These are phyloP conservation scores for Parasteatoda tepidariorum DNA, from an alignment of 1,140 invertebrate genomes.

Conservation along the genomic window DNA sequence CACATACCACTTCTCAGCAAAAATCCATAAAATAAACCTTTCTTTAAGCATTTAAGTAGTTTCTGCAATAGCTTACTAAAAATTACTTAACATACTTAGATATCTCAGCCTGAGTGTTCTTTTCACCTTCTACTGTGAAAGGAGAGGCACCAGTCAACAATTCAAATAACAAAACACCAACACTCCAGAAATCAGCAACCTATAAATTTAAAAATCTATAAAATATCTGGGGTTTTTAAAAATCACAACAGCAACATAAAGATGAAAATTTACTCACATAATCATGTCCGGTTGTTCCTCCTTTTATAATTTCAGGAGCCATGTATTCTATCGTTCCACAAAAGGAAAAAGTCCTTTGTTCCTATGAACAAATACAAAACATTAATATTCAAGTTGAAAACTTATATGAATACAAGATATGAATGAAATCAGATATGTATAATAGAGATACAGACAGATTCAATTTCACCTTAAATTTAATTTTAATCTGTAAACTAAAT, in stretches of 20 bases:
- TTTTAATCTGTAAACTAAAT: no score
- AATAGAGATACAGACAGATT: no score
- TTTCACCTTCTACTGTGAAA: slow-evolving; percentile 91
- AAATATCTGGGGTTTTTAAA: slow-evolving; percentile 4
- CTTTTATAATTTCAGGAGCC: slow-evolving; percentile 91
- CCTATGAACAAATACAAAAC: slow-evolving; percentile 67
- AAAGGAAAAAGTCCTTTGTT: slow-evolving; percentile 92
- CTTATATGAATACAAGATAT: background rate
- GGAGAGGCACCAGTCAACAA: slow-evolving; percentile 96
- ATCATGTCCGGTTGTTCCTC: slow-evolving; percentile 86
- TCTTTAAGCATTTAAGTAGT: no score
- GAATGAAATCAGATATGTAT: no score
- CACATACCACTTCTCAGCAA: no score
- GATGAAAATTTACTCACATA: slow-evolving; percentile 76
- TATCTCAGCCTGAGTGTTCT: slow-evolving; percentile 93
- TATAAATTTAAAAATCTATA: slow-evolving; percentile 66
- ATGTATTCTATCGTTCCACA: slow-evolving; percentile 98
- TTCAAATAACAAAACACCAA: slow-evolving; percentile 97
- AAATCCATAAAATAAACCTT: no score
- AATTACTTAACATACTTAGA: slow-evolving; percentile 80
- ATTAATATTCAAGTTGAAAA: background rate
- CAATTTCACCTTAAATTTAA: no score
- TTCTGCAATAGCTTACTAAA: no score
- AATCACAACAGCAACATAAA: slow-evolving; percentile 53
- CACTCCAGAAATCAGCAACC: slow-evolving; percentile 98